Evolutionary conservation across 2,113 vertebrate genomes (phyloP).

Genomic region (Etheostoma cragini): DNA sequence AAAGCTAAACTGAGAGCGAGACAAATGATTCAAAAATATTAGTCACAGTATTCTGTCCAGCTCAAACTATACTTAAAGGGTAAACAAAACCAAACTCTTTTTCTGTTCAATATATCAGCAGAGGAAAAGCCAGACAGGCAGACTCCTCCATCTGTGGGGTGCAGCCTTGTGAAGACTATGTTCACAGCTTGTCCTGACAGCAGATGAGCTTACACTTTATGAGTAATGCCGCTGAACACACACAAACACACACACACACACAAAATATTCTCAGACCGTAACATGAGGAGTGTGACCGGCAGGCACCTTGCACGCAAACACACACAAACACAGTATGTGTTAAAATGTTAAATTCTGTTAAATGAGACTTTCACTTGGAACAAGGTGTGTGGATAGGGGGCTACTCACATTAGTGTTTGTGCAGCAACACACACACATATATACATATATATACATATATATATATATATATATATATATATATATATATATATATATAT

Average conservation of each 20-base stretch:
- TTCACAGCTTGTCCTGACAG: conserved; percentile 76
- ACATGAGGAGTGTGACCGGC: conserved; percentile 49
- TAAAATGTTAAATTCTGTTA: not conserved
- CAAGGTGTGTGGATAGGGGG: not conserved
- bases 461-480: too few relatives aligned
- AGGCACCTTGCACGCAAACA: conserved; percentile 13
- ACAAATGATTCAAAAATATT: conserved; percentile 9
- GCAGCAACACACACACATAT: too few relatives aligned
- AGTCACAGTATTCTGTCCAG: not conserved
- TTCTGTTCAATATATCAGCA: conserved; percentile 19
- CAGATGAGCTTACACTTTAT: conserved; percentile 68
- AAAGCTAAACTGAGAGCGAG: conserved; percentile 1
- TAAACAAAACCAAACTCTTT: conserved; percentile 44
- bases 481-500: not conserved
- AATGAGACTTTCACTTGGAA: not conserved
- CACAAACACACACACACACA: conserved; percentile 20
- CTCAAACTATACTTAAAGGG: conserved; percentile 20
- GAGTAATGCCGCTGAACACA: conserved; percentile 57
- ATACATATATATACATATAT: not conserved
- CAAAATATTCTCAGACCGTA: conserved; percentile 73
- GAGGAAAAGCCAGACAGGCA: conserved; percentile 41
- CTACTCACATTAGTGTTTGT: not conserved
- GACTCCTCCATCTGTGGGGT: conserved; percentile 51
- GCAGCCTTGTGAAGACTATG: conserved; percentile 57
- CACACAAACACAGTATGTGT: conserved; percentile 1